Evolutionary conservation across 2,888 invertebrate species (phyloP), one percentile per base, ranked within the genome.

Genomic region (Loripinus fragilis): DNA sequence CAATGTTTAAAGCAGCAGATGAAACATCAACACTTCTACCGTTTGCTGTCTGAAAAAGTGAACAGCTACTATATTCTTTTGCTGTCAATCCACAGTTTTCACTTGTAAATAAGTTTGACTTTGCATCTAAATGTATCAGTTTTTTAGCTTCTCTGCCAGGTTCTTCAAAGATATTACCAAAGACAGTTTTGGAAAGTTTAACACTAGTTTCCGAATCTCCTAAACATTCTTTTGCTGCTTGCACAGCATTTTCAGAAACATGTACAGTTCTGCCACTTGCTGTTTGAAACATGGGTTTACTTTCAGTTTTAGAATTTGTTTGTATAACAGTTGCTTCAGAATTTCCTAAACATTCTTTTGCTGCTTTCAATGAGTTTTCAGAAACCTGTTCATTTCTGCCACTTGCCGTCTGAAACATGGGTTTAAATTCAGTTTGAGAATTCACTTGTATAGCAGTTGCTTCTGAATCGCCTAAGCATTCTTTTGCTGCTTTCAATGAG

Each of bases 31-130:
- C 70, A 48, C 12, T 41, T 35, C 12, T 67, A 17, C 68, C 74
- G n/a, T 41, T 35, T 28, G 74, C 74, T 25, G 74, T 68, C 45
- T 74, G 74, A 74, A 74, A 74, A 28, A 50, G 33, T 25, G 23
- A 52, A 60, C 2, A 7, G 10, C 17, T 20, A 25, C 5, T 23
- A 8, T 7, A 8, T 25, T 25, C 5, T 52, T 23, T 25, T 20
- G 23, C 5, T 23, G 7, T 5, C 7, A 23, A 8, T 2, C 3
- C 23, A 20, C 10, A 8, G 10, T 12, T 45, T 17, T 45, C 17
- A 45, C 8, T 20, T 15, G 8, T 3, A 20, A 15, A 3, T 45
- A 20, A 45, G n/a, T 45, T 45, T 23, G 52, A 7, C 2, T 17
- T 23, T 52, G 7, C 3, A 25, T n/a, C 8, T 10, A 15, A 23